These are phyloP conservation scores for Ophthalmolycus amberensis DNA, from an alignment of 2,113 vertebrate genomes.

Conservation along the genomic window DNA sequence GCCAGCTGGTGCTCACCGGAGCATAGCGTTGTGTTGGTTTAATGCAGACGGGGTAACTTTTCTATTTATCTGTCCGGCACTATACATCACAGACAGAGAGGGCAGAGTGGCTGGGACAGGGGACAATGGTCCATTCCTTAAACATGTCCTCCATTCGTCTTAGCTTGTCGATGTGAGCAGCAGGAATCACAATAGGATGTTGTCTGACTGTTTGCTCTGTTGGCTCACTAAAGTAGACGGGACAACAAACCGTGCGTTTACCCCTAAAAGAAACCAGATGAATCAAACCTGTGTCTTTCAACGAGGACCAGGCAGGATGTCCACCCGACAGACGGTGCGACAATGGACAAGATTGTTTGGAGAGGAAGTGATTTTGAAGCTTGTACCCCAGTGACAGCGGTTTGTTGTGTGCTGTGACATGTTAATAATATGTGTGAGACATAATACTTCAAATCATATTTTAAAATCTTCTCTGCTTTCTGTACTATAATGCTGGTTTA, in stretches of 20 bases:
- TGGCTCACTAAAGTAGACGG: slow-evolving; percentile 25
- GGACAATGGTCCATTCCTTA: slow-evolving; percentile 1
- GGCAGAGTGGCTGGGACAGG: neutral
- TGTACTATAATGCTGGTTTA: slow-evolving; percentile 21
- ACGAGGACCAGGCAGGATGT: slow-evolving; percentile 61
- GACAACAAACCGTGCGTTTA: slow-evolving; percentile 42
- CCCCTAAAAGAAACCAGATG: neutral
- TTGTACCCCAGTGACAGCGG: slow-evolving; percentile 9
- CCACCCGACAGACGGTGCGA: slow-evolving; percentile 44
- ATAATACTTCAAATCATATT: neutral
- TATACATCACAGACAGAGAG: neutral
- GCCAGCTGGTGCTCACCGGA: slow-evolving; percentile 25
- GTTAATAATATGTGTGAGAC: slow-evolving; percentile 2
- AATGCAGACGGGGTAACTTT: slow-evolving; percentile 18
- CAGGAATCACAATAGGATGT: slow-evolving; percentile 48
- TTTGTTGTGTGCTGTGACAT: slow-evolving; percentile 10
- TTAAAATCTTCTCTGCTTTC: neutral
- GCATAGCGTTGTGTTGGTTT: slow-evolving; percentile 19
- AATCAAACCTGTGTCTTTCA: slow-evolving; percentile 34
- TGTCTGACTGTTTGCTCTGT: slow-evolving; percentile 48
- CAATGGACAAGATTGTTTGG: slow-evolving; percentile 51
- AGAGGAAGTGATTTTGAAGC: slow-evolving; percentile 46
- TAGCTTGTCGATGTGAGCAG: slow-evolving; percentile 27
- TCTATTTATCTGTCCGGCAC: neutral
- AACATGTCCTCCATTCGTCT: slow-evolving; percentile 4